Percentiles rank a stretch among this genome's conserved stretches.
Evolutionary conservation across 2,113 vertebrate genomes (phyloP).

Genomic region (Corythornis vintsioides): DNA sequence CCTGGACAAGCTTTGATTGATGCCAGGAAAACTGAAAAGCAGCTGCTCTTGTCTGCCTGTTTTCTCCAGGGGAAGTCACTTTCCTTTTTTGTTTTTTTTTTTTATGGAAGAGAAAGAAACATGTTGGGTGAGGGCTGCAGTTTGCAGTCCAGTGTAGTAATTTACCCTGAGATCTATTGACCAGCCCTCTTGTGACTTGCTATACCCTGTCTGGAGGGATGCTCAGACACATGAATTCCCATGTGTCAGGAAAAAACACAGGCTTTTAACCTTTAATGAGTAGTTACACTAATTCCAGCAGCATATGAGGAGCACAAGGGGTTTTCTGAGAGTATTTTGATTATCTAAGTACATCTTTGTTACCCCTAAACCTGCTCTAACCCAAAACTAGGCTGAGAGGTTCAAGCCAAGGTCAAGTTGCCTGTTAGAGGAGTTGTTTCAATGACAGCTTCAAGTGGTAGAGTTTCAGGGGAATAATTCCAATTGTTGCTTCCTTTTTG

Average conservation of each 20-base stretch:
- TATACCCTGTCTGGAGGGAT: neutral
- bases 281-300: neutral
- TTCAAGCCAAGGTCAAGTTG: neutral
- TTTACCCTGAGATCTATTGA: neutral
- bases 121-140: neutral
- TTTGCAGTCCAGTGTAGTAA: neutral
- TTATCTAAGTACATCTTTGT: neutral
- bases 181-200: neutral
- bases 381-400: neutral
- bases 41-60: neutral
- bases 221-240: neutral
- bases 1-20: neutral
- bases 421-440: neutral
- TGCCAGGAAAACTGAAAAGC: neutral
- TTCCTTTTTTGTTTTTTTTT: neutral
- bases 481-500: conserved; percentile 14
- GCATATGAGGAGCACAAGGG: neutral
- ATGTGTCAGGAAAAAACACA: neutral
- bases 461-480: neutral
- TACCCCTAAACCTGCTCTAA: neutral
- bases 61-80: neutral
- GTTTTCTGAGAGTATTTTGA: neutral
- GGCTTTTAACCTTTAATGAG: neutral
- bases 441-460: conserved; percentile 12
- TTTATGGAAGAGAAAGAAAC: neutral